Evolutionary conservation across 2,797 vertebrate genomes (phyloP), one percentile per base, ranked within the genome.

Genomic region (Brotula barbata): DNA sequence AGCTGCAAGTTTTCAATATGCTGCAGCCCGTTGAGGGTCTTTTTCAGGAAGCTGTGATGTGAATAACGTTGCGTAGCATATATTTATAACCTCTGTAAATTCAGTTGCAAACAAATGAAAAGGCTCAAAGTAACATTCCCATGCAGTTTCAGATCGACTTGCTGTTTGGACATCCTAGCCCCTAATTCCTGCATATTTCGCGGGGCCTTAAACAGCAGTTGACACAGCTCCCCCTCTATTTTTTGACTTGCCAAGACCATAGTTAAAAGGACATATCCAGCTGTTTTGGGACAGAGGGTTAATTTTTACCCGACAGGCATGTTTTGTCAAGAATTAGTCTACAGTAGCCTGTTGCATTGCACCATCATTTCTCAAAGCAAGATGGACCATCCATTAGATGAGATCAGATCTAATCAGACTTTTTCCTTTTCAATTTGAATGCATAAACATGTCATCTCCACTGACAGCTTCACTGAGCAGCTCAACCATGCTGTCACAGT

Each of bases 201-300:
- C 16, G n/a, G 46, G 54, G 57, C 71, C 65, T 42, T 66, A 84
- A 85, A 78, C 80, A 87, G 58, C 48, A 62, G 80, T 81, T 87
- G 56, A 68, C 71, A 47, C 13, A 5, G 28, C 75, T 64, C 16
- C 69, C 75, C 75, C 75, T 73, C 64, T 75, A 46, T 74, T 71
- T 74, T 75, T 49, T 64, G 64, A 53, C 58, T 37, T 39, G 58
- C 51, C 41, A 45, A 52, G 58, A 59, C 44, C 61, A 43, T 41
- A 79, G 69, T 82, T 85, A 52, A 88, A 88, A 87, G 81, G 61
- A 64, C 58, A 68, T 57, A 67, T 81, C 82, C 85, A 88, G 83
- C 84, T 89, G 88, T 84, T 89, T 81, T 74, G 59, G 50, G 58
- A 75, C 64, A 73, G 57, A 73, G 73, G 76, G 78, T 60, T 75